Percentiles rank a stretch among this genome's conserved stretches.
Evolutionary conservation across 2,797 vertebrate species (phyloP).

Genomic region (Semotilus atromaculatus): DNA sequence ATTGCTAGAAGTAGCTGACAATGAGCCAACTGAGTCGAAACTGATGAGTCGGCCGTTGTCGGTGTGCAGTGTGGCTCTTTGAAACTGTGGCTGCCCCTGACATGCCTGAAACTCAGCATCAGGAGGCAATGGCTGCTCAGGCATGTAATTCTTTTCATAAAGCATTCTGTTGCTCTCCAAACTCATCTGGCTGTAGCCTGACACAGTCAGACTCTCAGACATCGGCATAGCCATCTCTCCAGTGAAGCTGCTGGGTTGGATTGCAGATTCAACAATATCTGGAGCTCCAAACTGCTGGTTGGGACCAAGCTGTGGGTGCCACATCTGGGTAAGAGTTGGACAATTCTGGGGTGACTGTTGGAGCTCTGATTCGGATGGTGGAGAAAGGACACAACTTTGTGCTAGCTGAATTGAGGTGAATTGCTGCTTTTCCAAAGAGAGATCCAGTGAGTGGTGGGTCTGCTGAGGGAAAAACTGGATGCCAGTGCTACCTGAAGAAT

Average conservation of each 20-base stretch:
- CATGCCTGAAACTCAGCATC: conserved; percentile 93
- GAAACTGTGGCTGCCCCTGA: conserved; percentile 95
- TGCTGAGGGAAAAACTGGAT: conserved; percentile 92
- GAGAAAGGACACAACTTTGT: conserved; percentile 93
- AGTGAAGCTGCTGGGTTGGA: conserved; percentile 84
- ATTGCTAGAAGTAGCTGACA: conserved; percentile 95
- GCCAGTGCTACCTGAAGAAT: conserved; percentile 86
- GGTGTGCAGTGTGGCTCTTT: conserved; percentile 90
- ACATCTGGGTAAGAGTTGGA: conserved; percentile 85
- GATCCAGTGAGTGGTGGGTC: conserved; percentile 83
- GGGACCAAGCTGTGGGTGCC: conserved; percentile 82
- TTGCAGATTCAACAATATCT: conserved; percentile 82
- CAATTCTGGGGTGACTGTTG: conserved; percentile 92
- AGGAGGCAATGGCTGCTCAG: conserved; percentile 83
- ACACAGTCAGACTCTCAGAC: conserved; percentile 82
- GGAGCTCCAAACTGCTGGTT: conserved; percentile 80
- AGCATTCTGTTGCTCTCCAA: conserved; percentile 89
- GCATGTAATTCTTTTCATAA: conserved; percentile 92
- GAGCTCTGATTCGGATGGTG: conserved; percentile 93
- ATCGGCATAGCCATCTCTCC: conserved; percentile 75
- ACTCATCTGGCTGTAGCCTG: conserved; percentile 87
- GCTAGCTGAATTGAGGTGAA: conserved; percentile 90
- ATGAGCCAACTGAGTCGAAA: conserved; percentile 95
- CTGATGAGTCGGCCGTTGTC: conserved; percentile 95
- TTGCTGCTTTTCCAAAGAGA: conserved; percentile 87